These are phyloP conservation scores for Hermodice carunculata DNA, from an alignment of 2,888 invertebrate species.

Conservation along the genomic window DNA sequence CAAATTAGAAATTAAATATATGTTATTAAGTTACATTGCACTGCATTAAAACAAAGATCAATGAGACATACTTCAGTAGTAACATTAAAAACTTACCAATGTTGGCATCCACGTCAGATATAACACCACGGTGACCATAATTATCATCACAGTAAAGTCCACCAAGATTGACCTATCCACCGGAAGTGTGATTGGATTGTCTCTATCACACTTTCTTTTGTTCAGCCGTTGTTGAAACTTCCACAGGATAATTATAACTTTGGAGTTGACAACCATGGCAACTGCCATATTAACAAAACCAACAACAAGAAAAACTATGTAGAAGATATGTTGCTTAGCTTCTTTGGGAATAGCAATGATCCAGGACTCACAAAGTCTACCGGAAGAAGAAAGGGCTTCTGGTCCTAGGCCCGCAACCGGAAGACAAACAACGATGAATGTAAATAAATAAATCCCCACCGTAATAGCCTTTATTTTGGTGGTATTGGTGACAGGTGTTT, in stretches of 20 bases:
- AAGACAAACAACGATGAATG: slow-evolving; percentile 44
- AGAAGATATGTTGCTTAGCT: slow-evolving; percentile 43
- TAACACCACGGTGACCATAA: slow-evolving; percentile 39
- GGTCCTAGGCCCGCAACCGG: slow-evolving; percentile 55
- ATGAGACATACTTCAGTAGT: too few species aligned
- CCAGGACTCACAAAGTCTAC: slow-evolving; percentile 48
- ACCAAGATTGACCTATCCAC: slow-evolving; percentile 26
- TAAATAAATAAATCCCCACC: slow-evolving; percentile 39
- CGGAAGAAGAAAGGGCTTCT: slow-evolving; percentile 32
- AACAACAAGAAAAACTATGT: slow-evolving; percentile 43
- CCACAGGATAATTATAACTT: slow-evolving; percentile 26
- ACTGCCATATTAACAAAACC: slow-evolving; percentile 46
- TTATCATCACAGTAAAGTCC: slow-evolving; percentile 40
- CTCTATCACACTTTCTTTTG: slow-evolving; percentile 1
- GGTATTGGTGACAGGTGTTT: slow-evolving; percentile 8
- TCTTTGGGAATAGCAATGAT: slow-evolving; percentile 37
- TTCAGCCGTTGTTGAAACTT: slow-evolving; percentile 32
- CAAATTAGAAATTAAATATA: too few species aligned
- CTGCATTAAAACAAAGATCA: too few species aligned
- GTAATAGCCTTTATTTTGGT: slow-evolving; percentile 19
- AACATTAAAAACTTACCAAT: slow-evolving; percentile 40
- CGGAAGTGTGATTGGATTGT: background rate
- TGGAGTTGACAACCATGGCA: slow-evolving; percentile 29
- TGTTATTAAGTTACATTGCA: too few species aligned
- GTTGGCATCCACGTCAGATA: slow-evolving; percentile 49